Conservation (phyloP, 2,113 vertebrate species). For the Macrotus californicus region DNA sequence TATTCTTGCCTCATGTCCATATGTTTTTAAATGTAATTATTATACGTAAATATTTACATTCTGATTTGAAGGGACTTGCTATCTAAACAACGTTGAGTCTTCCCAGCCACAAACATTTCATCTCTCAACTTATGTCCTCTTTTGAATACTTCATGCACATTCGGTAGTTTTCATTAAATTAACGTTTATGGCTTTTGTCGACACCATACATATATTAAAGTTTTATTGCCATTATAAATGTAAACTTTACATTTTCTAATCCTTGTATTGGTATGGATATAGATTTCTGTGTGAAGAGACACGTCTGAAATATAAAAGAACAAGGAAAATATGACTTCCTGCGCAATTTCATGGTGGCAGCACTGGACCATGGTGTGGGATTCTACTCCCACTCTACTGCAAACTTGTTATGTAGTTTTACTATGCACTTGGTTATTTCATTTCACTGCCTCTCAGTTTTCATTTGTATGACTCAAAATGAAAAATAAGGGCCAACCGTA, state of each 20-base stretch:
- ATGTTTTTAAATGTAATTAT: background rate
- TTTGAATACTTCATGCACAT: background rate
- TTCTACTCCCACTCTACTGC: background rate
- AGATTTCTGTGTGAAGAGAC: background rate
- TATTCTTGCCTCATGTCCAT: background rate
- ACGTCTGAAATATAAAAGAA: background rate
- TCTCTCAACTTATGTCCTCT: background rate
- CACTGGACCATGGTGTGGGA: background rate
- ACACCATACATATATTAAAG: background rate
- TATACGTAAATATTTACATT: background rate
- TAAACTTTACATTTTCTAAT: background rate
- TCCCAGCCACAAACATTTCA: background rate
- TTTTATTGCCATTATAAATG: background rate
- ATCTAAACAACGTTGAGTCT: background rate
- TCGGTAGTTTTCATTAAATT: background rate
- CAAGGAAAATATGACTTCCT: background rate
- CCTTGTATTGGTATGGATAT: background rate
- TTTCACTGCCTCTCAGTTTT: background rate
- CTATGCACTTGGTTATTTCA: background rate
- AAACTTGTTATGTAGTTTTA: background rate
- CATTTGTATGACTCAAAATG: background rate
- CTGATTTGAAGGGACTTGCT: background rate
- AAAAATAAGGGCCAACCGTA: background rate
- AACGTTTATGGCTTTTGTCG: background rate
- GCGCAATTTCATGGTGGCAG: background rate